phyloP scores from a whole-genome alignment of 1,140 invertebrate species.

The Caenorhabditis inopinata region DNA sequence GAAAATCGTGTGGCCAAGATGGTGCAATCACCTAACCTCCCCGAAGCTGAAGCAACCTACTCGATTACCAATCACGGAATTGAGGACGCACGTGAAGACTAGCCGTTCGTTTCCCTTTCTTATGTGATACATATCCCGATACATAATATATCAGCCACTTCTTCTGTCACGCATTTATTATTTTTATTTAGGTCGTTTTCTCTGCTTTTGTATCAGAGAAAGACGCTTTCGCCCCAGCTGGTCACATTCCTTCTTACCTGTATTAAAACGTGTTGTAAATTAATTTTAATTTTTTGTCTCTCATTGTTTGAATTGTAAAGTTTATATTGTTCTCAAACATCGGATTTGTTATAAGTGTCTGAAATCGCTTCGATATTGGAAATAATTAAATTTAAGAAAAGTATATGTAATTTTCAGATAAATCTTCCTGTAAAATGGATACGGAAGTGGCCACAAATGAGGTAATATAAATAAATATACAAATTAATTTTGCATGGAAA shows the following conservation, averaged over 20 bases:
- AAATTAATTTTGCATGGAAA: too few species aligned
- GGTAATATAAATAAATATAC: not conserved
- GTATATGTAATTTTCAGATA: not conserved
- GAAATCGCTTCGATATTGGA: too few species aligned
- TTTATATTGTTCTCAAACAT: too few species aligned
- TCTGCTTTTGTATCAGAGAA: not conserved
- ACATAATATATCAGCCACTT: not conserved
- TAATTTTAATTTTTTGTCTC: not conserved
- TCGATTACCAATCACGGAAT: slow-evolving; percentile 92
- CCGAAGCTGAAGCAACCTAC: slow-evolving; percentile 96
- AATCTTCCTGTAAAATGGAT: not conserved
- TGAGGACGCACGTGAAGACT: slow-evolving; percentile 82
- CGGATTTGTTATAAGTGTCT: too few species aligned
- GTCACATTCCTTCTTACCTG: not conserved
- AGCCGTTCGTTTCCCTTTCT: not conserved
- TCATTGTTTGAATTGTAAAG: slow-evolving; percentile 27
- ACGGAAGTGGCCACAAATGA: not conserved
- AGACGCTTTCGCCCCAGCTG: not conserved
- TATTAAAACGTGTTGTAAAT: slow-evolving; percentile 7
- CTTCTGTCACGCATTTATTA: not conserved
- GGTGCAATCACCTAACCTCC: slow-evolving; percentile 95
- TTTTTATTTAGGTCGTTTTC: slow-evolving; percentile 18
- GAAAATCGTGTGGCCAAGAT: slow-evolving; percentile 97
- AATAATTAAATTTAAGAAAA: too few species aligned
- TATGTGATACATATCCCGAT: not conserved